Evolutionary conservation across 2,888 invertebrate genomes (phyloP), one percentile per base, ranked within the genome.

Genomic region (Calameuta idolon): DNA sequence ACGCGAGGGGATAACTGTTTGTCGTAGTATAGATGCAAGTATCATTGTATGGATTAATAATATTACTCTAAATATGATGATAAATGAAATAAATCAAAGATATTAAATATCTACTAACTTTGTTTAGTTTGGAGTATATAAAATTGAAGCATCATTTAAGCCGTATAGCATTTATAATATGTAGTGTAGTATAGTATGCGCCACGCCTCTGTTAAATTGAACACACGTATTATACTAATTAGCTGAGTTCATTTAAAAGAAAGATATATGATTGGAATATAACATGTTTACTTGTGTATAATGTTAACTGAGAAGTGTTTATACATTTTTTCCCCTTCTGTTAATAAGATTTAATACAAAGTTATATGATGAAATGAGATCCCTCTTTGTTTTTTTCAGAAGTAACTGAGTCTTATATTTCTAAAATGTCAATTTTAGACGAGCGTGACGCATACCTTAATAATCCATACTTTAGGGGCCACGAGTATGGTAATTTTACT

Each of bases 401-500:
- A 86, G 76, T 82, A 84, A 85, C 83, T 83, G 81, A 85, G 86
- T 84, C 83, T 86, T 85, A 86, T 89, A 86, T 85, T 88, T 86
- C 85, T 89, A 88, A 89, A 89, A 95, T 95, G 94, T 94, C 94
- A 92, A 93, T 94, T 91, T 91, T 94, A 91, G 93, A 94, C 88
- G 94, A 95, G 84, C 93, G 93, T 85, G 91, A 93, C 77, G 94
- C 93, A 81, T 95, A 94, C 90, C 90, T 93, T 90, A 93, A 94
- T 83, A 95, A 94, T 91, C 94, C 94, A 73, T 94, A 93, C 86
- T 94, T 93, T 83, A 92, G 92, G 81, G 92, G 93, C 82, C 93
- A 92, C 85, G 92, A 93, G 81, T 93, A 93, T 91, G 95, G 96
- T 80, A 95, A 97, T 92, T 97, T 95, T 89, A 95, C 96, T n/a